phyloP scores from a whole-genome alignment of 1,140 invertebrate species.

The Bombus fervidus region DNA sequence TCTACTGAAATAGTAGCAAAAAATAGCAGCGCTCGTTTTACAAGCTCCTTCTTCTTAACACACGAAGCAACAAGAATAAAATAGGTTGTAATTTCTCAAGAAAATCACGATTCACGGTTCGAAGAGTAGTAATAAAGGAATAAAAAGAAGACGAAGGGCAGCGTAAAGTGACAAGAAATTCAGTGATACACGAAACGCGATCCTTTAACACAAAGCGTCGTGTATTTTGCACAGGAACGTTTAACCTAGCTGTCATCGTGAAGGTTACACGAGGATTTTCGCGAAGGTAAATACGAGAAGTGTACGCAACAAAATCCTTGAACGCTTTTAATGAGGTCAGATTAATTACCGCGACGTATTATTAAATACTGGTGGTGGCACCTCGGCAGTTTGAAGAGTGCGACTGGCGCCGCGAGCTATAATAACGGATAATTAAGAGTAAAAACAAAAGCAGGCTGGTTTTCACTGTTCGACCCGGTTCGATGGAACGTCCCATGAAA shows the following conservation, averaged over 20 bases:
- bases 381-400: neutral
- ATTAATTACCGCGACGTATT: slow-evolving; percentile 64
- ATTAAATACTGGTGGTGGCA: slow-evolving; percentile 46
- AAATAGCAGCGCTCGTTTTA: neutral
- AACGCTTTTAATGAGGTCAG: slow-evolving; percentile 55
- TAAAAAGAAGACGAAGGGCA: neutral
- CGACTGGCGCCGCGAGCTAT: neutral
- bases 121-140: neutral
- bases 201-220: neutral
- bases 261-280: slow-evolving; percentile 28
- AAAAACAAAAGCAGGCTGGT: neutral
- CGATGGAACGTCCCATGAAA: neutral
- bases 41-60: neutral
- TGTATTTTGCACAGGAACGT: neutral
- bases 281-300: slow-evolving; percentile 2
- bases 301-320: slow-evolving; percentile 39
- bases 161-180: neutral
- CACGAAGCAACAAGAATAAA: neutral
- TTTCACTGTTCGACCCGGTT: neutral
- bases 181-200: slow-evolving; percentile 10
- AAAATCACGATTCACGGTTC: neutral
- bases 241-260: slow-evolving; percentile 32
- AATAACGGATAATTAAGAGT: slow-evolving; percentile 48
- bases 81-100: neutral
- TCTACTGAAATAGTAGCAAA: neutral